phyloP scores from a whole-genome alignment of 2,797 vertebrate genomes.

The Aselliscus stoliczkanus region DNA sequence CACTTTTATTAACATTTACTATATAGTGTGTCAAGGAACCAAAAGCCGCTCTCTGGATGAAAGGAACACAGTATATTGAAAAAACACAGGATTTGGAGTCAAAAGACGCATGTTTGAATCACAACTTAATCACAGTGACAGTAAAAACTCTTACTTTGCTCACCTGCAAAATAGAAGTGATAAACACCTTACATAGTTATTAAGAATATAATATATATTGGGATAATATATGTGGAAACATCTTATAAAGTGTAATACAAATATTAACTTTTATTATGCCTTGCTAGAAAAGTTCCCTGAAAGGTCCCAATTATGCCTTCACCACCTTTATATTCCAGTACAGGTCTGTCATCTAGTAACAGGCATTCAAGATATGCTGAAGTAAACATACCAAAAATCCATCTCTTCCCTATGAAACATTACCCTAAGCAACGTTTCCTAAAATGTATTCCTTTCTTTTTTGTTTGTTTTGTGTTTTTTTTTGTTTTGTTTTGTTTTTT shows the following conservation, averaged over 20 bases:
- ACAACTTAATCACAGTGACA: neutral
- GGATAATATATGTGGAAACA: neutral
- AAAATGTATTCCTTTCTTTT: neutral
- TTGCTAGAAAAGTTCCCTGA: conserved; percentile 5
- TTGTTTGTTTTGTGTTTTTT: too few relatives aligned
- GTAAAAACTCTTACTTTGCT: neutral
- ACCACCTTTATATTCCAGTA: neutral
- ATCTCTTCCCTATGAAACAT: neutral
- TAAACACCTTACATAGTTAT: neutral
- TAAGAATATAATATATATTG: neutral
- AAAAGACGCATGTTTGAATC: neutral
- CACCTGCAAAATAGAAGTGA: neutral
- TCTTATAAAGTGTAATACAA: neutral
- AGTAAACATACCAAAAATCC: neutral
- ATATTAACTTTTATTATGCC: neutral
- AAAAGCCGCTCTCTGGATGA: neutral
- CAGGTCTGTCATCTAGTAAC: neutral
- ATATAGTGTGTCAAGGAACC: neutral
- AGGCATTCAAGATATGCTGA: neutral
- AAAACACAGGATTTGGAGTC: neutral
- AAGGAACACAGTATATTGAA: neutral
- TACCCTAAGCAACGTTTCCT: neutral
- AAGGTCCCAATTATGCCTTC: neutral
- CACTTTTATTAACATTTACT: neutral
- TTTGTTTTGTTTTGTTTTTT: too few relatives aligned